phyloP scores from a whole-genome alignment of 2,797 vertebrate species.

The Sciurus vulgaris region DNA sequence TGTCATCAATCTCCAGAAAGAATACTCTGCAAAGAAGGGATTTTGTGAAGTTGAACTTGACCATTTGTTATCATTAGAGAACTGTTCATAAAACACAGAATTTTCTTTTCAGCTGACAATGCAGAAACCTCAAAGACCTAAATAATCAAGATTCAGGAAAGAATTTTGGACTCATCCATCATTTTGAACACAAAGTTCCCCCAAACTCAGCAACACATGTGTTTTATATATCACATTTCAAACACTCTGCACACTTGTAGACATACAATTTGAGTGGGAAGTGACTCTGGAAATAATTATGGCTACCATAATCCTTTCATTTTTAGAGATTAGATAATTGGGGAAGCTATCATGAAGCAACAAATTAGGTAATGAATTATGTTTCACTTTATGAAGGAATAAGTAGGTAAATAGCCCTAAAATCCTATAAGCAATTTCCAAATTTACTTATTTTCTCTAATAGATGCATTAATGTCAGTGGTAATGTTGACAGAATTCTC shows the following conservation, averaged over 20 bases:
- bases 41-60: conserved; percentile 69
- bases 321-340: neutral
- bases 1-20: conserved; percentile 64
- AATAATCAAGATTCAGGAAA: conserved; percentile 57
- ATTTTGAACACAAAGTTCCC: neutral
- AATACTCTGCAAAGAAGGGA: neutral
- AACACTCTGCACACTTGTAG: neutral
- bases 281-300: neutral
- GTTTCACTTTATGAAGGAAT: neutral
- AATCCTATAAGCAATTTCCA: neutral
- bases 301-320: neutral
- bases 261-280: neutral
- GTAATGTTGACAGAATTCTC: neutral
- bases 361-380: neutral
- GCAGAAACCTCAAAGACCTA: conserved; percentile 65
- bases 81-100: conserved; percentile 65
- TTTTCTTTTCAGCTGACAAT: conserved; percentile 78
- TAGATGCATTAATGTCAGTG: neutral
- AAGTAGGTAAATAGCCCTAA: neutral
- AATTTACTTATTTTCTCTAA: neutral
- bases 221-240: neutral
- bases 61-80: conserved; percentile 75
- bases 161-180: conserved; percentile 26
- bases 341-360: neutral
- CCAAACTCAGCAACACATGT: neutral